phyloP scores from a whole-genome alignment of 2,888 invertebrate genomes.

The Rhamnusium bicolor region DNA sequence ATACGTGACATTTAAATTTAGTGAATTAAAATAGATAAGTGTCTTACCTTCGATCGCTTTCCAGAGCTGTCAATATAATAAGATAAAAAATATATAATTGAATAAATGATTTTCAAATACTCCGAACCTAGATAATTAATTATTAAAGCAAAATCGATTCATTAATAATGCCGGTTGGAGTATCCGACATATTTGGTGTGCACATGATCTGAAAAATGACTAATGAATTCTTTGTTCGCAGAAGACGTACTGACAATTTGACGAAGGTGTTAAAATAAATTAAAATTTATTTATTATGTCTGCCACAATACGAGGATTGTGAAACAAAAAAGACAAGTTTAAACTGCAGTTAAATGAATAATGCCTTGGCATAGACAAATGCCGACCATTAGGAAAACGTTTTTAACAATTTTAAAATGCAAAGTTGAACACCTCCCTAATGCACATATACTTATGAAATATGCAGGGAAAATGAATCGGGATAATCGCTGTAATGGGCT shows the following conservation, averaged over 20 bases:
- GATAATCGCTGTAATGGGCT: neutral
- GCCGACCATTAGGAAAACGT: conserved; percentile 2
- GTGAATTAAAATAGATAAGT: neutral
- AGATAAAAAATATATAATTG: conserved; percentile 26
- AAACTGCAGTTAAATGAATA: neutral
- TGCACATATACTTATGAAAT: neutral
- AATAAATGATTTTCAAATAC: conserved; percentile 25
- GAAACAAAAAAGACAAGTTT: conserved; percentile 25
- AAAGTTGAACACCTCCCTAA: conserved; percentile 18
- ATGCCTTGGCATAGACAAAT: neutral
- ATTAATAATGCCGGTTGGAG: conserved; percentile 25
- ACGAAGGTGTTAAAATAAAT: conserved; percentile 34
- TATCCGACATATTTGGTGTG: conserved; percentile 4
- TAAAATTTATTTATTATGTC: conserved; percentile 13
- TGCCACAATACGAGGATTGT: conserved; percentile 1
- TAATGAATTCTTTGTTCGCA: conserved; percentile 25
- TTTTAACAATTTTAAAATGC: conserved; percentile 22
- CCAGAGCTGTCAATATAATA: conserved; percentile 16
- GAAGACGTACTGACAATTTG: conserved; percentile 9
- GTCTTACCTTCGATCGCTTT: conserved; percentile 12
- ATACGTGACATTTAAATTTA: neutral
- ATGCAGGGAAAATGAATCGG: neutral
- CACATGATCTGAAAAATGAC: conserved; percentile 25
- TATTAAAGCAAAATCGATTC: conserved; percentile 22
- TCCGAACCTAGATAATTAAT: conserved; percentile 25